Percentiles rank a stretch among this genome's conserved stretches.
phyloP scores from a whole-genome alignment of 1,140 invertebrate species.

The Maconellicoccus hirsutus region DNA sequence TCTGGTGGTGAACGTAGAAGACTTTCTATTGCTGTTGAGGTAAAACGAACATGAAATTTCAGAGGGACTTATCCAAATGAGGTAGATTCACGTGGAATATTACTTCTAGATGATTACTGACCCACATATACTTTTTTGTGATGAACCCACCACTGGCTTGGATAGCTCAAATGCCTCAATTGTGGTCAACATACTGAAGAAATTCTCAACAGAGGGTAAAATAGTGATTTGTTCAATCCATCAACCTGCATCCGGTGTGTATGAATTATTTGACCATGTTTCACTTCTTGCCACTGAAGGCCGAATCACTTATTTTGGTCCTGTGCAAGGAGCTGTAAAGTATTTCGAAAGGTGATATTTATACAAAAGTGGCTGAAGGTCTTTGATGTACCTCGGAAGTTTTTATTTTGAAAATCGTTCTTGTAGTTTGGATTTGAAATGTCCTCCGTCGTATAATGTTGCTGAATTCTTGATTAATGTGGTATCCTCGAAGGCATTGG shows the following conservation, averaged over 20 bases:
- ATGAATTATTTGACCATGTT: slow-evolving; percentile 84
- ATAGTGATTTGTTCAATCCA: slow-evolving; percentile 89
- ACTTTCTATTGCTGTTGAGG: slow-evolving; percentile 74
- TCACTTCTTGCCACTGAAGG: slow-evolving; percentile 66
- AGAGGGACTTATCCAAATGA: too few relatives aligned
- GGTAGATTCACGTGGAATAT: too few relatives aligned
- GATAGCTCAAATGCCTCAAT: slow-evolving; percentile 29
- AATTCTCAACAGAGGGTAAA: slow-evolving; percentile 29
- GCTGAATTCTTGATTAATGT: slow-evolving; percentile 59
- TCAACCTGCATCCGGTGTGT: slow-evolving; percentile 87
- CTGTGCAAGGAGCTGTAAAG: slow-evolving; percentile 42
- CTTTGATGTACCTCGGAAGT: too few relatives aligned
- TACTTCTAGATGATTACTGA: slow-evolving; percentile 44
- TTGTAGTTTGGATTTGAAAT: slow-evolving; percentile 44
- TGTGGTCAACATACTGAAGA: slow-evolving; percentile 27
- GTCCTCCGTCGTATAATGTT: slow-evolving; percentile 54
- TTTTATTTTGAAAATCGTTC: too few relatives aligned
- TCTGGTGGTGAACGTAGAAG: slow-evolving; percentile 89
- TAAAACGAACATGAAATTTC: slow-evolving; percentile 31
- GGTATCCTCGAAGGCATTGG: slow-evolving; percentile 44
- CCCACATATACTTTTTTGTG: slow-evolving; percentile 93
- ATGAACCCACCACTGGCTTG: slow-evolving; percentile 74
- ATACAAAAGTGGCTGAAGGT: too few relatives aligned
- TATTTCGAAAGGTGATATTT: slow-evolving; percentile 55
- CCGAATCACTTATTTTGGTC: slow-evolving; percentile 67